Evolutionary conservation across 2,797 vertebrate genomes (phyloP).

Genomic region (Pelobates cultripes): DNA sequence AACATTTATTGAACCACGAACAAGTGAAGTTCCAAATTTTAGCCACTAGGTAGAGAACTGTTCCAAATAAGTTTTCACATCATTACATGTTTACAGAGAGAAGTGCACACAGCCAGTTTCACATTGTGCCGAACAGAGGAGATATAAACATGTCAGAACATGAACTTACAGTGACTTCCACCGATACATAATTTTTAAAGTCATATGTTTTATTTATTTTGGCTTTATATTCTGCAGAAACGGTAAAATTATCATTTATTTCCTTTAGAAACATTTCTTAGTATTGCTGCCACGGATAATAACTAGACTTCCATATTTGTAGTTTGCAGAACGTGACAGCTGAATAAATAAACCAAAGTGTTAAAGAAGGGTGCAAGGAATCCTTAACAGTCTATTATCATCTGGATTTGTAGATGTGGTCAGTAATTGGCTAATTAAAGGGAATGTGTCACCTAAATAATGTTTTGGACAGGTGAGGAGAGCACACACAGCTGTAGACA

Average conservation of each 20-base stretch:
- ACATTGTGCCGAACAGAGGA: neutral
- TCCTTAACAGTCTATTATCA: neutral
- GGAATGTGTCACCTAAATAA: neutral
- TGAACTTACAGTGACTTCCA: neutral
- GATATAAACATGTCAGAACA: neutral
- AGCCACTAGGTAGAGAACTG: neutral
- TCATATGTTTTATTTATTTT: neutral
- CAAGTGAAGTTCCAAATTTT: neutral
- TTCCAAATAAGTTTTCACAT: neutral
- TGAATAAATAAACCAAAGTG: neutral
- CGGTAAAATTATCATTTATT: neutral
- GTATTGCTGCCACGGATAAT: neutral
- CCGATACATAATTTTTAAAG: neutral
- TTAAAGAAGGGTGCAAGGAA: neutral
- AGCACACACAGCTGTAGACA: no score
- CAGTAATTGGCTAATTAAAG: neutral
- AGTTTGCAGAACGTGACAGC: neutral
- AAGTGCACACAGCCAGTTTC: neutral
- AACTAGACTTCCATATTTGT: neutral
- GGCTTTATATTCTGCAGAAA: neutral
- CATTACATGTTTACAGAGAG: neutral
- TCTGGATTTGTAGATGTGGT: neutral
- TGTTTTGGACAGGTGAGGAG: neutral
- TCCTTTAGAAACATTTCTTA: neutral
- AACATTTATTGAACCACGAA: neutral